Percentiles rank a stretch among this genome's conserved stretches.
phyloP scores from a whole-genome alignment of 2,888 invertebrate genomes.

The Cecidostiba fungosa region DNA sequence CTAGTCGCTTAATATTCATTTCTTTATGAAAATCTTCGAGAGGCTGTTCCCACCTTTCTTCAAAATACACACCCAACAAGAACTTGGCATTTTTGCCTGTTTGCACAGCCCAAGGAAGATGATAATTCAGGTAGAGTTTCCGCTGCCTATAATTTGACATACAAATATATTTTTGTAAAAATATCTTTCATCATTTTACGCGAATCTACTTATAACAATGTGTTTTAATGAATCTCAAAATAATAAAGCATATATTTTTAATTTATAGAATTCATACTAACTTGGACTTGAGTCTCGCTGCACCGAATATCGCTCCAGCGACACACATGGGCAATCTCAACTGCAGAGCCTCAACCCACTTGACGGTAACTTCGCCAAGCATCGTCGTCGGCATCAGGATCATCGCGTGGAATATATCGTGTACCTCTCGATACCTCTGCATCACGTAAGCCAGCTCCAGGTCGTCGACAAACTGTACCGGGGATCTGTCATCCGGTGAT shows the following conservation, averaged over 20 bases:
- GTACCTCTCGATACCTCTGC: conserved; percentile 98
- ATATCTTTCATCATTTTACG: too few species aligned
- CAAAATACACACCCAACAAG: conserved; percentile 94
- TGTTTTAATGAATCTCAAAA: too few species aligned
- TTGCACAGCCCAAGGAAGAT: conserved; percentile 93
- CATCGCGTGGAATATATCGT: conserved; percentile 96
- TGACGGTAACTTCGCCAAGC: conserved; percentile 95
- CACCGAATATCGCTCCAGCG: conserved; percentile 95
- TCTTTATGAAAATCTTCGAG: conserved; percentile 90
- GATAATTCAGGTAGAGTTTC: conserved; percentile 87
- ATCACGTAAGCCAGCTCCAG: conserved; percentile 96
- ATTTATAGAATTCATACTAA: neutral
- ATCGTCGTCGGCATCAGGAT: conserved; percentile 97
- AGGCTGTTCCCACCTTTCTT: conserved; percentile 95
- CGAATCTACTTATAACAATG: too few species aligned
- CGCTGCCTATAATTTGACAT: conserved; percentile 84
- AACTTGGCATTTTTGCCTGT: conserved; percentile 89
- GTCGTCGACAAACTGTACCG: conserved; percentile 96
- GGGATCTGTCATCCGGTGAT: conserved; percentile 94
- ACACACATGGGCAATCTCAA: conserved; percentile 97
- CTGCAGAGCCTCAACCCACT: conserved; percentile 99
- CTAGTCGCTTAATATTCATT: conserved; percentile 85
- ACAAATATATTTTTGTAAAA: too few species aligned
- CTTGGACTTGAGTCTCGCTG: conserved; percentile 87
- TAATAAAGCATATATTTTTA: too few species aligned